Evolutionary conservation across 35 echinoderm and acorn worm genomes (phyloP), one percentile per base, ranked within the genome.

Genomic region (Nesometra sesokonis): DNA sequence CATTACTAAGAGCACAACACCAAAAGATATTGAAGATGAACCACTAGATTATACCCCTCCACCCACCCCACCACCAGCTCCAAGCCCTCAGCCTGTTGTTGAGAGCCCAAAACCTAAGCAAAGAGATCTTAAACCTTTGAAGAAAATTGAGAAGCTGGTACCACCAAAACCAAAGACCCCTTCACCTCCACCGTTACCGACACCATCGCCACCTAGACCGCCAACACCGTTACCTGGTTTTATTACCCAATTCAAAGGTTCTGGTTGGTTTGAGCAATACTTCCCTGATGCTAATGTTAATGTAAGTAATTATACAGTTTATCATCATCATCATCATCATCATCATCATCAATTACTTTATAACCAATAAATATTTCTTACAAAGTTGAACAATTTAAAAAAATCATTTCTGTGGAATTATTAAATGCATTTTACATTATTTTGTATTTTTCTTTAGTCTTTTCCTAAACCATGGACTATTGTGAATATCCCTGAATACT

Each of bases 191-290:
- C 94, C 94, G 19, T 88, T 89, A 84, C 88, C 86, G 0, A 91
- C 95, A 21, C 95, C 95, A 0, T 93, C 92, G 0, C 93, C 96
- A 32, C 96, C 96, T 3, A 80, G 96, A 80, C 96, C 96, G 23
- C 96, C 96, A 0, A 99, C 96, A 78, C 96, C 96, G n/a, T 86
- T 99, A 36, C 96, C 96, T 15, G 85, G 57, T 31, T 99, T 99
- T 35, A 94, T 99, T 81, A 90, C 84, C 34, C 96, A 99, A 80
- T 99, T 99, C 77, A 99, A 92, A 82, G 96, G 96, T 33, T 83
- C 88, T 32, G 85, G 87, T 15, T 99, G 96, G 96, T 99, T 99
- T 90, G 96, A 99, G 36, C 84, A 99, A 85, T 94, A 99, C 88
- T 99, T 99, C 38, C 96, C 96, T 46, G 93, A 94, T 92, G 88